Conservation (phyloP, 2,113 vertebrate genomes). For the Neomonachus schauinslandi region DNA sequence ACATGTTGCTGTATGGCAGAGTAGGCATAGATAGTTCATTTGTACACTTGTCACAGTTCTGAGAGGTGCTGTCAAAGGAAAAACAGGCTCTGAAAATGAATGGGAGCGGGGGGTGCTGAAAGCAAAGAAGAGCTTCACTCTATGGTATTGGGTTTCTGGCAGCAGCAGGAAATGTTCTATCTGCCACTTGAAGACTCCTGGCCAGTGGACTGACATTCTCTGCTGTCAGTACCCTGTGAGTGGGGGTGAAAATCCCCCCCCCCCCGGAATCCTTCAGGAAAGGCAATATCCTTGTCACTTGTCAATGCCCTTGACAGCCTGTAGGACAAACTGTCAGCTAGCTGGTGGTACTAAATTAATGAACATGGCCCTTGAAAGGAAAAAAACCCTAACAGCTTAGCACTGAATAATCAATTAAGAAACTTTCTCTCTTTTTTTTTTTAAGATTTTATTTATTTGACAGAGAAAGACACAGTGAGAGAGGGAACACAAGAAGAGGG, state of each 20-base stretch:
- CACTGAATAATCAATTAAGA: not conserved
- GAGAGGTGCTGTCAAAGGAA: not conserved
- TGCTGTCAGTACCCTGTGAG: not conserved
- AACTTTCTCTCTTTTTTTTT: not conserved
- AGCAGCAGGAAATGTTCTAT: not conserved
- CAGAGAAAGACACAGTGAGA: too few species aligned
- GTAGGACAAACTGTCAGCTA: not conserved
- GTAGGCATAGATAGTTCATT: not conserved
- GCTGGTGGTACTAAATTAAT: slow-evolving; percentile 19
- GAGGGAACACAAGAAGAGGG: too few species aligned
- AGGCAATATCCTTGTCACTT: slow-evolving; percentile 20
- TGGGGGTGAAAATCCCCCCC: not conserved
- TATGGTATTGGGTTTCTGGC: not conserved
- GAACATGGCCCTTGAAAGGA: not conserved
- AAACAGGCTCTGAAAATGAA: slow-evolving; percentile 29
- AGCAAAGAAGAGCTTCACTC: not conserved
- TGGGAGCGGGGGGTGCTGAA: not conserved
- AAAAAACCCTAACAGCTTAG: not conserved
- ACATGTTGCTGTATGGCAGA: not conserved
- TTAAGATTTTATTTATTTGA: too few species aligned
- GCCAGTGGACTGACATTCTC: not conserved
- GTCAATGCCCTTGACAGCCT: slow-evolving; percentile 38
- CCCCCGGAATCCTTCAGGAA: not conserved
- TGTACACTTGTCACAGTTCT: slow-evolving; percentile 10
- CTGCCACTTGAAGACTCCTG: not conserved